Conservation (phyloP, 2,797 vertebrate species). For the Gobio occitaniae region DNA sequence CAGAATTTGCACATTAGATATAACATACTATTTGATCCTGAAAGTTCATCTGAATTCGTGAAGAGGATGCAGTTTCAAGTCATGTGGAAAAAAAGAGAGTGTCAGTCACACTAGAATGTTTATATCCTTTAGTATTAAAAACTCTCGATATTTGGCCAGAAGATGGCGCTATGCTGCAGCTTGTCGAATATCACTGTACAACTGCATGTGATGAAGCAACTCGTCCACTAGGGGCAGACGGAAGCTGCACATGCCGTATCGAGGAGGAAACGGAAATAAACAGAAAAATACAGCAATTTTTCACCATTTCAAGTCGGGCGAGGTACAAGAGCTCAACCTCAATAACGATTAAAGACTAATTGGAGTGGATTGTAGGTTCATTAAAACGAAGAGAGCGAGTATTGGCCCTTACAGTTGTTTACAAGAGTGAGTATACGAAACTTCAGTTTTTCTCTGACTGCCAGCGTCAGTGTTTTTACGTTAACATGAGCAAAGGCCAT, state of each 20-base stretch:
- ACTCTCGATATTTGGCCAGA: neutral
- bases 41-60: neutral
- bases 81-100: neutral
- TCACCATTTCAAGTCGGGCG: slow-evolving; percentile 30
- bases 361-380: slow-evolving; percentile 56
- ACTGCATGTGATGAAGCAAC: neutral
- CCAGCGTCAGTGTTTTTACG: slow-evolving; percentile 6
- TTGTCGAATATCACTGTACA: neutral
- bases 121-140: too few relatives aligned
- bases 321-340: slow-evolving; percentile 62
- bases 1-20: neutral
- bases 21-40: neutral
- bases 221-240: slow-evolving; percentile 32
- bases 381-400: neutral
- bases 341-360: slow-evolving; percentile 56
- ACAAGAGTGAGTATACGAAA: slow-evolving; percentile 29
- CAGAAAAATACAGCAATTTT: slow-evolving; percentile 58
- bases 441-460: slow-evolving; percentile 10
- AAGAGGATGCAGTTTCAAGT: neutral
- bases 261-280: slow-evolving; percentile 79
- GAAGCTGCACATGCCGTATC: slow-evolving; percentile 31
- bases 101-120: too few relatives aligned
- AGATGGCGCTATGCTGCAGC: slow-evolving; percentile 10
- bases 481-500: slow-evolving; percentile 32
- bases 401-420: slow-evolving; percentile 7